A percentile compares a stretch with the other conserved stretches of the same genome.
phyloP scores from a whole-genome alignment of 2,888 invertebrate genomes.

The Pammene aurita region DNA sequence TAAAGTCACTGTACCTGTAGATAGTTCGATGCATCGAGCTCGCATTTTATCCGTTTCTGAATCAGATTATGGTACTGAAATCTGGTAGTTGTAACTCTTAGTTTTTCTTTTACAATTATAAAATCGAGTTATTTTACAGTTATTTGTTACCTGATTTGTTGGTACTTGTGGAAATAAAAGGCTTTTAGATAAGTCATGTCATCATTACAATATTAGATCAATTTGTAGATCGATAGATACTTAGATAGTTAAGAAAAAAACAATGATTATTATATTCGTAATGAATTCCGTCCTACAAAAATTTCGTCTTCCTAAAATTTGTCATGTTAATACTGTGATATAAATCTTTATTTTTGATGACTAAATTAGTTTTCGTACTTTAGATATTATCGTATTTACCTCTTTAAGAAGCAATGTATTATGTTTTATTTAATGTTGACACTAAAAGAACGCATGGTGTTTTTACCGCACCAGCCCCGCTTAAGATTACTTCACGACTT shows the following conservation, averaged over 20 bases:
- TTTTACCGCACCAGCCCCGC: slow-evolving; percentile 77
- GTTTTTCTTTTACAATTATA: background rate
- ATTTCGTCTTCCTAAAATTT: slow-evolving; percentile 64
- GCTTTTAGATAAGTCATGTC: slow-evolving; percentile 23
- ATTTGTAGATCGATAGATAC: slow-evolving; percentile 2
- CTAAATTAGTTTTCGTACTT: slow-evolving; percentile 10
- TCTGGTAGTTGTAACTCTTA: slow-evolving; percentile 83
- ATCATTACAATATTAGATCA: slow-evolving; percentile 17
- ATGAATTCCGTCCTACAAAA: slow-evolving; percentile 62
- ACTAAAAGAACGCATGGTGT: slow-evolving; percentile 64
- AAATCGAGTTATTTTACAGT: slow-evolving; percentile 7
- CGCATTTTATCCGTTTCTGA: slow-evolving; percentile 85
- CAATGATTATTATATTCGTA: background rate
- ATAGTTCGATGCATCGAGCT: slow-evolving; percentile 85
- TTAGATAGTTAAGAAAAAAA: slow-evolving; percentile 10
- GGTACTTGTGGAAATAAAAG: slow-evolving; percentile 18
- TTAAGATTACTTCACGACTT: slow-evolving; percentile 69
- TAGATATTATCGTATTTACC: slow-evolving; percentile 25
- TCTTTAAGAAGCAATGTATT: slow-evolving; percentile 12
- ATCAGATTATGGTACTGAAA: slow-evolving; percentile 87
- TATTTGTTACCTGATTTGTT: slow-evolving; percentile 29
- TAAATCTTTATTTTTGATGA: slow-evolving; percentile 22
- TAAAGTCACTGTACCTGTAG: slow-evolving; percentile 85
- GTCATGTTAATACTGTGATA: slow-evolving; percentile 65
- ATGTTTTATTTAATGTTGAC: slow-evolving; percentile 33